Base-by-base conservation (phyloP, 2,888 invertebrate species). In the Drosophila mulleri region DNA sequence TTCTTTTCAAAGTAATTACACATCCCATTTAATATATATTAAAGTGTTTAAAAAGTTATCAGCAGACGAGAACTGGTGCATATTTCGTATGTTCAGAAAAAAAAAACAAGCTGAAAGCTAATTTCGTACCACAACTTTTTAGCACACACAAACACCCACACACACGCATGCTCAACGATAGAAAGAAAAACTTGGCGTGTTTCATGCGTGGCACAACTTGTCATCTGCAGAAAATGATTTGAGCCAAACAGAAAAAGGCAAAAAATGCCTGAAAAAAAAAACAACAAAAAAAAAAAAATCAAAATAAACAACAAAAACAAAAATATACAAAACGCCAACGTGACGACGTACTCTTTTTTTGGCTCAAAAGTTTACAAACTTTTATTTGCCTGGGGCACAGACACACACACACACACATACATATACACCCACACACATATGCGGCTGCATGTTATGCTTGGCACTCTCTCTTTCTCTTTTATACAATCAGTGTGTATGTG, bases 151-250 rank as follows among this genome's bases (percentile, higher is more conserved):
- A 16, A 26, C 26, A 39, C 44, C 35, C 35, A 37, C 9, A 39
- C 14, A 32, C 26, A 20, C 23, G 23, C 20, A 29, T 1, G 3
- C 8, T 26, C 47, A 3, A 26, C 5, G 26, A n/a, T n/a, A 18
- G 48, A n/a, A 14, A 20, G 12, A 63, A 45, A 32, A 63, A 67
- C 70, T 29, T 72, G 68, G 32, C 69, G 67, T 65, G 65, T 54
- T 41, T 60, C 71, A 66, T 75, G 66, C 79, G 74, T 76, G 60
- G 69, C 81, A 72, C 63, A 75, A 78, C 88, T 88, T 88, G 88
- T 86, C 88, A 84, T 78, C 73, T 62, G 42, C 88, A 86, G 76
- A 74, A 75, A 83, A 69, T 78, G 56, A 71, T 72, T 70, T 72
- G 53, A 48, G 54, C 58, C 56, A 72, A 59, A 69, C 32, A 18